phyloP scores from a whole-genome alignment of 2,113 vertebrate genomes.

The Willisornis vidua region DNA sequence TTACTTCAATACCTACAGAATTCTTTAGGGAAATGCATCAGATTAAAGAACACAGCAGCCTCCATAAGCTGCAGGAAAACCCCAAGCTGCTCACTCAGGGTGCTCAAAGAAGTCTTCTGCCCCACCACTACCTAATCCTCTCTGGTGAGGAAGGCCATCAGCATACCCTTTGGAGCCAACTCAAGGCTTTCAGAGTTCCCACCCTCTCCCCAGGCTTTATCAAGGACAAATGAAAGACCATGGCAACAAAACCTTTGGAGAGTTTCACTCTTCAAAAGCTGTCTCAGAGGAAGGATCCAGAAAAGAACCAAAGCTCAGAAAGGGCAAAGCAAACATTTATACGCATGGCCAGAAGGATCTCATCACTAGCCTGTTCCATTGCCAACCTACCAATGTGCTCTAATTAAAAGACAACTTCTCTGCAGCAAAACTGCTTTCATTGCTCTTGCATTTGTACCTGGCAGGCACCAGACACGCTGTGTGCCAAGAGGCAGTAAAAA shows the following conservation, averaged over 20 bases:
- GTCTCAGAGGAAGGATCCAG: neutral
- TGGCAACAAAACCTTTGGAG: neutral
- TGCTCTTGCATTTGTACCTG: rapidly evolving
- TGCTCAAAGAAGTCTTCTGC: neutral
- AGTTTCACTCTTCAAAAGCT: neutral
- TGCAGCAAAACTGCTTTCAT: rapidly evolving
- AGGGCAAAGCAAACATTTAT: neutral
- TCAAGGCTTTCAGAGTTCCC: neutral
- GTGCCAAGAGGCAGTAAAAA: neutral
- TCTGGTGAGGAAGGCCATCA: neutral
- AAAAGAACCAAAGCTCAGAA: neutral
- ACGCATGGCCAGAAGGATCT: neutral
- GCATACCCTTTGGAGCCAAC: neutral
- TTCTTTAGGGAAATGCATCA: neutral
- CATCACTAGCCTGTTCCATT: neutral
- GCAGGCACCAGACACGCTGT: neutral
- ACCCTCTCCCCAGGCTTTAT: neutral
- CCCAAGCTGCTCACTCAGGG: neutral
- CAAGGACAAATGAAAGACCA: neutral
- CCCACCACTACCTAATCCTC: neutral
- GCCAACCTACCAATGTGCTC: neutral
- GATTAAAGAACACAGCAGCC: neutral
- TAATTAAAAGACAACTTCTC: neutral
- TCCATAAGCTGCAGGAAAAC: neutral
- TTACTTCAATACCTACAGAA: neutral